Evolutionary conservation across 2,797 vertebrate genomes (phyloP).

Genomic region (Botia kubotai): DNA sequence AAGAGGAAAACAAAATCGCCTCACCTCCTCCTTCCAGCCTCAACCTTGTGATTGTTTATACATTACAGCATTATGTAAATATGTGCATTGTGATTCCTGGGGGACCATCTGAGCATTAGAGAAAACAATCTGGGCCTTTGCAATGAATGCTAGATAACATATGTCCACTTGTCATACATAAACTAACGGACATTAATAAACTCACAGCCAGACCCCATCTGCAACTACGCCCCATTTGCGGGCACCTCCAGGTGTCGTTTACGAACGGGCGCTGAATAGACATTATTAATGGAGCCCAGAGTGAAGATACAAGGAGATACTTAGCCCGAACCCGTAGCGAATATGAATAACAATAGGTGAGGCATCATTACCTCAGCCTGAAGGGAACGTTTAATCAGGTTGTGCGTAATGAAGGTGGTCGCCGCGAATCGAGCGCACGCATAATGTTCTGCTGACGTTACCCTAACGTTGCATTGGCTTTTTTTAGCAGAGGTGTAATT

Average conservation of each 20-base stretch:
- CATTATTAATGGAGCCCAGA: slow-evolving; percentile 75
- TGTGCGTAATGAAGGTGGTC: slow-evolving; percentile 79
- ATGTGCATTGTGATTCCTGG: slow-evolving; percentile 67
- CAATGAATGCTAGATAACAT: slow-evolving; percentile 69
- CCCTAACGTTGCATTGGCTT: slow-evolving; percentile 71
- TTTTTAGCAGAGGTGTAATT: slow-evolving; percentile 63
- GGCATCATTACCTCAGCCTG: slow-evolving; percentile 77
- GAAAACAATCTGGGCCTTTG: slow-evolving; percentile 71
- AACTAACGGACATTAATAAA: slow-evolving; percentile 70
- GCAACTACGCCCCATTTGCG: slow-evolving; percentile 55
- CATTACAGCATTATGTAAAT: slow-evolving; percentile 75
- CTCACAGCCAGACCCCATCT: slow-evolving; percentile 71
- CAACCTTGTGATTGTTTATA: slow-evolving; percentile 52
- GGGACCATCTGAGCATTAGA: slow-evolving; percentile 59
- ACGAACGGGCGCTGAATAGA: slow-evolving; percentile 68
- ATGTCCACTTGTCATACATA: slow-evolving; percentile 71
- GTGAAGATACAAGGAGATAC: slow-evolving; percentile 69
- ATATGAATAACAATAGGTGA: slow-evolving; percentile 77
- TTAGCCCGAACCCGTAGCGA: slow-evolving; percentile 71
- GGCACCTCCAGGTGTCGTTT: slow-evolving; percentile 67
- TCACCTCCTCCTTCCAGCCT: slow-evolving; percentile 5
- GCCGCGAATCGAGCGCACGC: slow-evolving; percentile 73
- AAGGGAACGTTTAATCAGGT: slow-evolving; percentile 79
- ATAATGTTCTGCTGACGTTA: slow-evolving; percentile 69
- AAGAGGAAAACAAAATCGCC: neutral